Conservation (phyloP, 2,888 invertebrate species). For the Pandemis heparana region DNA sequence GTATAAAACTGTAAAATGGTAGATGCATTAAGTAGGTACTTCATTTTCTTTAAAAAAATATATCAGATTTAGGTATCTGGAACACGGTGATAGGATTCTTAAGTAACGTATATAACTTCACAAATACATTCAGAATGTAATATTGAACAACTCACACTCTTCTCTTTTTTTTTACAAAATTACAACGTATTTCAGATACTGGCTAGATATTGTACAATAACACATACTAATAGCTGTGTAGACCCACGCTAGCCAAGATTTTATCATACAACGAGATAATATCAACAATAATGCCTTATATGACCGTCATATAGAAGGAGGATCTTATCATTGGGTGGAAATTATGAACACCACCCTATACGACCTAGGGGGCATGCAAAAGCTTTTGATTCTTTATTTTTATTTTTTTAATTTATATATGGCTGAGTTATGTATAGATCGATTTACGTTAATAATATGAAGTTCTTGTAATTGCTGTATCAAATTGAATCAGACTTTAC, state of each 20-base stretch:
- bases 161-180: slow-evolving; percentile 4
- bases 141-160: not conserved
- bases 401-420: not conserved
- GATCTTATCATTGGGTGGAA: slow-evolving; percentile 58
- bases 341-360: slow-evolving; percentile 58
- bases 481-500: too few species aligned
- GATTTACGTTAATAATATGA: too few species aligned
- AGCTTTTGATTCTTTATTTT: not conserved
- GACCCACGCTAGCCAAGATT: slow-evolving; percentile 31
- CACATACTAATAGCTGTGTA: slow-evolving; percentile 14
- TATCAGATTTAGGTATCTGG: too few species aligned
- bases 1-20: too few species aligned
- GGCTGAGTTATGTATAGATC: not conserved
- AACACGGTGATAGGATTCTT: too few species aligned
- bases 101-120: too few species aligned
- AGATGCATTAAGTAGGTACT: too few species aligned
- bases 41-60: too few species aligned
- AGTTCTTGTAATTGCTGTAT: too few species aligned
- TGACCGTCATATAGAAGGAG: slow-evolving; percentile 54
- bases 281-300: slow-evolving; percentile 58
- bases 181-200: slow-evolving; percentile 1
- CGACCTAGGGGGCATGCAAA: slow-evolving; percentile 13
- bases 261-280: slow-evolving; percentile 58
- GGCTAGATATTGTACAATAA: not conserved
- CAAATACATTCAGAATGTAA: not conserved